Evolutionary conservation across 2,113 vertebrate genomes (phyloP).

Genomic region (Irena cyanogastra): DNA sequence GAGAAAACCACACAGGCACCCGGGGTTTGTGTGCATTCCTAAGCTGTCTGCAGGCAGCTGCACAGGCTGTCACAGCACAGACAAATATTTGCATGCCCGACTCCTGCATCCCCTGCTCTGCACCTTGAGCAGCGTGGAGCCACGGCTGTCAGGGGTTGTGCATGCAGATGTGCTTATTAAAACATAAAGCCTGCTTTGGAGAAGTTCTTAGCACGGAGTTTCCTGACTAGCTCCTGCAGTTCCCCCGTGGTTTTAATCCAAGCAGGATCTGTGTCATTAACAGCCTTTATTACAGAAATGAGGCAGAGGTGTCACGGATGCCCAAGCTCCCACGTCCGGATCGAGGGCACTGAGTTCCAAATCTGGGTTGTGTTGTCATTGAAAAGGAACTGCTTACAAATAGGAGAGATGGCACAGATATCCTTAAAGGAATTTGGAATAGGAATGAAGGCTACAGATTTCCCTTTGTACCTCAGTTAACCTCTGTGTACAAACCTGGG

Average conservation of each 20-base stretch:
- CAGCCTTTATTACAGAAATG: background rate
- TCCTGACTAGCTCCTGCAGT: background rate
- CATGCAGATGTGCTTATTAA: background rate
- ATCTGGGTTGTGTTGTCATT: background rate
- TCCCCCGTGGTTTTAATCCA: background rate
- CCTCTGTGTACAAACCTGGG: background rate
- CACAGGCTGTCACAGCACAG: background rate
- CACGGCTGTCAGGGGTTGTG: rapidly evolving
- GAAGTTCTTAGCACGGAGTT: background rate
- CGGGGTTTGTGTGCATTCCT: background rate
- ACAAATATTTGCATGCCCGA: background rate
- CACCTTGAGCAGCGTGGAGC: background rate
- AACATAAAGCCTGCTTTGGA: background rate
- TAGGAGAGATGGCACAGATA: background rate
- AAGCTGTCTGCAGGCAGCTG: background rate
- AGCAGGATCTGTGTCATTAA: background rate
- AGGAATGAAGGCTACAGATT: background rate
- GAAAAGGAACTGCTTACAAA: background rate
- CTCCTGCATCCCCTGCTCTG: background rate
- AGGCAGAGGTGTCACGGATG: background rate
- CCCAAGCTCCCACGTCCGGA: background rate
- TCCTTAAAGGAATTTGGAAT: background rate
- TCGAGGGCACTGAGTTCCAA: rapidly evolving
- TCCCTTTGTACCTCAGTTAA: background rate
- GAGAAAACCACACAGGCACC: background rate